phyloP scores from a whole-genome alignment of 2,113 vertebrate genomes.

The Dascyllus trimaculatus region DNA sequence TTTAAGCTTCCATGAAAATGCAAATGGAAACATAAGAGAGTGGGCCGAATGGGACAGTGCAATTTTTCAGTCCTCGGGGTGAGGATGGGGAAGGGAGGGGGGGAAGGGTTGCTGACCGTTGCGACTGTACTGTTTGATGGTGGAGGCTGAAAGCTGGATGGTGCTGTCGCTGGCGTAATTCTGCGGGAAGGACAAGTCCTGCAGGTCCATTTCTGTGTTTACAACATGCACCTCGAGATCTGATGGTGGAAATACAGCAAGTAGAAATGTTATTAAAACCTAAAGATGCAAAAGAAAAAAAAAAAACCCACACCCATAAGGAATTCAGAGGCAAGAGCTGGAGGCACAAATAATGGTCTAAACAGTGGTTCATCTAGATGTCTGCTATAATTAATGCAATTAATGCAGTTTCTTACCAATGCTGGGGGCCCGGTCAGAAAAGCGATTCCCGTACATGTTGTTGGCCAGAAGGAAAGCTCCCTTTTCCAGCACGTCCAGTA shows the following conservation, averaged over 20 bases:
- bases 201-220: conserved; percentile 92
- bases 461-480: conserved; percentile 94
- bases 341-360: background rate
- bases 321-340: background rate
- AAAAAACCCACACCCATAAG: background rate
- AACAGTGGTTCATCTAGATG: background rate
- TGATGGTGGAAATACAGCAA: conserved; percentile 60
- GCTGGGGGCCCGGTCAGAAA: conserved; percentile 89
- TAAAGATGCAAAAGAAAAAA: conserved; percentile 12
- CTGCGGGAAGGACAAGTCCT: conserved; percentile 92
- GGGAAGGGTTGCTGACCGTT: conserved; percentile 87
- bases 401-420: conserved; percentile 84
- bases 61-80: conserved; percentile 10
- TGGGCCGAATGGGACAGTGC: conserved; percentile 17
- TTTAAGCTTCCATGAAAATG: conserved; percentile 71
- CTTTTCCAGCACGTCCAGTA: conserved; percentile 93
- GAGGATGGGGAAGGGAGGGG: background rate
- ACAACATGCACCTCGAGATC: conserved; percentile 93
- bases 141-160: conserved; percentile 93
- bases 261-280: background rate
- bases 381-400: background rate
- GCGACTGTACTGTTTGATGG: conserved; percentile 96
- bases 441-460: conserved; percentile 92
- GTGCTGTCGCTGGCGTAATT: conserved; percentile 90
- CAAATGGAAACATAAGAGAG: conserved; percentile 55